phyloP scores from a whole-genome alignment of 2,113 vertebrate genomes.

The Pelmatolapia mariae region DNA sequence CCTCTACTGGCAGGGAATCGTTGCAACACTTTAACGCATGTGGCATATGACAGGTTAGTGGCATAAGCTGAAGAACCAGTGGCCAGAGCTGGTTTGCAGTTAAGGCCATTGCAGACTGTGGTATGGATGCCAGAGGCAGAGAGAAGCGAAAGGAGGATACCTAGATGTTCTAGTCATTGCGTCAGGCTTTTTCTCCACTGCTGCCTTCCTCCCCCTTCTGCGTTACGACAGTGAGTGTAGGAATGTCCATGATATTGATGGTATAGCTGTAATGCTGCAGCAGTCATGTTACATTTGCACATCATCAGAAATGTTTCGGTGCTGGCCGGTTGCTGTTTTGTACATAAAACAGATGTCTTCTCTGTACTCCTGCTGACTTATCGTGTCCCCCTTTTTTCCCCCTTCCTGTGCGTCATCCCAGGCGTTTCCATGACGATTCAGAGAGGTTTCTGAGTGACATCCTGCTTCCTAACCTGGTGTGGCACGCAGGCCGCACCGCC shows the following conservation, averaged over 20 bases:
- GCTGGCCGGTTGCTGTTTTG: not conserved
- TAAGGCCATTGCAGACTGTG: not conserved
- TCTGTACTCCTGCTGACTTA: not conserved
- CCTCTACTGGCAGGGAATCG: constrained; percentile 29
- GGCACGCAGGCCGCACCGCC: constrained; percentile 85
- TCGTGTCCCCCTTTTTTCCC: not conserved
- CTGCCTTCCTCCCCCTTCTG: not conserved
- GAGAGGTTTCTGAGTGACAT: constrained; percentile 79
- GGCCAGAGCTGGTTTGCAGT: not conserved
- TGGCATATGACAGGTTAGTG: not conserved
- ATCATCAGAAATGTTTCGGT: not conserved
- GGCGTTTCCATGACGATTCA: constrained; percentile 75
- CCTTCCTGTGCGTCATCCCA: constrained; percentile 39
- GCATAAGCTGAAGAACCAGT: not conserved
- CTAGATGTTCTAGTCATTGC: constrained; percentile 24
- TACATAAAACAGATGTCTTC: not conserved
- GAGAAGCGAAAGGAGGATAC: constrained; percentile 15
- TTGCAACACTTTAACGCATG: not conserved
- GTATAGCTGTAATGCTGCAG: not conserved
- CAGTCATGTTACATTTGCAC: not conserved
- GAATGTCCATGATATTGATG: not conserved
- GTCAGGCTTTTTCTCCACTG: not conserved
- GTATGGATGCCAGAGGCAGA: not conserved
- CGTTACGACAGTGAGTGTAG: constrained; percentile 1
- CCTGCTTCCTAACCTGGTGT: constrained; percentile 89